Conservation (phyloP, 2,797 vertebrate genomes). For the Macropodus opercularis region DNA sequence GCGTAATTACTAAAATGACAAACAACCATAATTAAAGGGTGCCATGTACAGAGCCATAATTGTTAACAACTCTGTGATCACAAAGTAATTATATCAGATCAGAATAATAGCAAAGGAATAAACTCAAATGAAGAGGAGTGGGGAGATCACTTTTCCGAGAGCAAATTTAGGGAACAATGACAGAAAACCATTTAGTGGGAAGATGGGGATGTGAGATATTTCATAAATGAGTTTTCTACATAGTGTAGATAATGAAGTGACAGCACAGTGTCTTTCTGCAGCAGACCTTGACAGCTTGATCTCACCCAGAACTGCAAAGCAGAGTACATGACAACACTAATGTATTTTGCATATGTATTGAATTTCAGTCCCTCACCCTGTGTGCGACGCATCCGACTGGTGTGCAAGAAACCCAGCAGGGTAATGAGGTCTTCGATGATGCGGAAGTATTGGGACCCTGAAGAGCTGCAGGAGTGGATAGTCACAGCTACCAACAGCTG, state of each 20-base stretch:
- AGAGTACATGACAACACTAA: constrained; percentile 31
- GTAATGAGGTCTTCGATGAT: constrained; percentile 98
- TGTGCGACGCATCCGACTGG: constrained; percentile 91
- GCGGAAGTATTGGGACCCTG: constrained; percentile 97
- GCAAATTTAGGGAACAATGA: constrained; percentile 32
- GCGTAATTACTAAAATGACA: constrained; percentile 14
- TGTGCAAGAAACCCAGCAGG: constrained; percentile 94
- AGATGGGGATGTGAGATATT: constrained; percentile 49
- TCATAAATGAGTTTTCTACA: constrained; percentile 24
- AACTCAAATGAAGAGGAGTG: constrained; percentile 18
- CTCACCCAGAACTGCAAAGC: constrained; percentile 30
- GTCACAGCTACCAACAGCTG: constrained; percentile 94
- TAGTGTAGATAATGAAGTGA: constrained; percentile 35
- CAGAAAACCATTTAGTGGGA: constrained; percentile 32
- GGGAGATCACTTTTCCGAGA: constrained; percentile 24
- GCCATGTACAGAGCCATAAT: background rate
- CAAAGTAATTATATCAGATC: constrained; percentile 23
- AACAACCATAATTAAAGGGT: constrained; percentile 13
- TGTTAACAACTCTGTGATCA: constrained; percentile 34
- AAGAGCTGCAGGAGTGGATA: constrained; percentile 97
- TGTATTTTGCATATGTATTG: constrained; percentile 33
- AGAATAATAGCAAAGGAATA: constrained; percentile 19
- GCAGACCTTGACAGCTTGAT: constrained; percentile 36
- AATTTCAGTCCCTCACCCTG: constrained; percentile 85
- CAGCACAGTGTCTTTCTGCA: constrained; percentile 29